Conservation (phyloP, 2,888 invertebrate genomes). For the Malthinus seriepunctatus region DNA sequence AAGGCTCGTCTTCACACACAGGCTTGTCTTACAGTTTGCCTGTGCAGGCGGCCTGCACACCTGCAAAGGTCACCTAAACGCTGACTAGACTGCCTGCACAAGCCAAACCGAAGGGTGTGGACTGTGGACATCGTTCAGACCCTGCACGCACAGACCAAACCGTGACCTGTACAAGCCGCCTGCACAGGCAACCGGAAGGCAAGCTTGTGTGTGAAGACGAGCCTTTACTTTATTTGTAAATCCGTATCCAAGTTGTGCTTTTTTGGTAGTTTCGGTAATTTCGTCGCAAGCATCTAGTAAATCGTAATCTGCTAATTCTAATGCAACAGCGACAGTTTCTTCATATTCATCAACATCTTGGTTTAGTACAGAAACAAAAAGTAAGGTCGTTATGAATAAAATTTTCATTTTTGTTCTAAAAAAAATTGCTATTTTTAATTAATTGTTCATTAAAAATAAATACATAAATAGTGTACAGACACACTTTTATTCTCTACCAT, state of each 20-base stretch:
- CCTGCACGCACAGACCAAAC: too few species aligned
- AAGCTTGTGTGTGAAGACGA: too few species aligned
- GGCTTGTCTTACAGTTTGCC: too few species aligned
- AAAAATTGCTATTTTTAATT: background rate
- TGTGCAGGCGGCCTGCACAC: too few species aligned
- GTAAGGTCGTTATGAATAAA: background rate
- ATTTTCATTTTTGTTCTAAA: conserved; percentile 1
- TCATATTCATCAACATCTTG: conserved; percentile 4
- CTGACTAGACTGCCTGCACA: too few species aligned
- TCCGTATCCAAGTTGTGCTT: conserved; percentile 48
- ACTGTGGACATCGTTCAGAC: too few species aligned
- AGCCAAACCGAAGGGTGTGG: too few species aligned
- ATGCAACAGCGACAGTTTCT: conserved; percentile 24
- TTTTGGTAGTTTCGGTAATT: conserved; percentile 30
- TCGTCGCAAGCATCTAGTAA: conserved; percentile 39
- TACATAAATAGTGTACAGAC: background rate
- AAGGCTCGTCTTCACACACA: too few species aligned
- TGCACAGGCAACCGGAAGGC: too few species aligned
- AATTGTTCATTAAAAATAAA: conserved; percentile 2
- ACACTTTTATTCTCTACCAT: too few species aligned
- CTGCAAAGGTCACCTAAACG: too few species aligned
- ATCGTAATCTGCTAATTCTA: conserved; percentile 39
- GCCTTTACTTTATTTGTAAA: conserved; percentile 42
- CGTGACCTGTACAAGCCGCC: too few species aligned
- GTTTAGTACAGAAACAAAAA: background rate